Evolutionary conservation across 2,113 vertebrate genomes (phyloP).

Genomic region (Gambusia affinis): DNA sequence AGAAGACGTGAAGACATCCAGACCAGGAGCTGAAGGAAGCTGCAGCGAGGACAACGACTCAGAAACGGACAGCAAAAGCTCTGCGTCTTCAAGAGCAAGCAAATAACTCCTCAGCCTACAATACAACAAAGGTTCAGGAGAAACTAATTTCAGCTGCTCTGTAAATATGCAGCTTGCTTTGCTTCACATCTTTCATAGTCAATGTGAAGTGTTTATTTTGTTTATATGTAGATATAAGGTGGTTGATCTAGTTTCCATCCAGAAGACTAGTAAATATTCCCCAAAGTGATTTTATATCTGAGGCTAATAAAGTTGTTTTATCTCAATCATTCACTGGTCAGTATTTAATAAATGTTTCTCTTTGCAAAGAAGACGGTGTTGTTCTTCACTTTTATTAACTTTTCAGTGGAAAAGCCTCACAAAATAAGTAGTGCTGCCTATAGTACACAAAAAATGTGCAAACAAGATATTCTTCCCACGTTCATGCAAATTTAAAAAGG

Average conservation of each 20-base stretch:
- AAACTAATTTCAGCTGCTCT: neutral
- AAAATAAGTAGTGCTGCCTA: constrained; percentile 32
- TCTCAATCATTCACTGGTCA: constrained; percentile 30
- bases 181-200: no score
- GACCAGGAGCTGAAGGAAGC: constrained; percentile 39
- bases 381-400: constrained; percentile 38
- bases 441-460: constrained; percentile 29
- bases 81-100: constrained; percentile 56
- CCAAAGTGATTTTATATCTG: constrained; percentile 1
- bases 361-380: constrained; percentile 16
- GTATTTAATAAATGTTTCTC: constrained; percentile 68
- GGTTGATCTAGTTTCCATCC: constrained; percentile 24
- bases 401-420: constrained; percentile 31
- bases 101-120: constrained; percentile 29
- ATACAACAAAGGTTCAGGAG: neutral
- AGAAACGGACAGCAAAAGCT: constrained; percentile 74
- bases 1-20: constrained; percentile 11
- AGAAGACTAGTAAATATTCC: constrained; percentile 60
- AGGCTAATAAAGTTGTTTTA: constrained; percentile 23
- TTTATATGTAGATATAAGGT: constrained; percentile 22
- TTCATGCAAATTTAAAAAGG: neutral
- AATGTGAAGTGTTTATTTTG: neutral
- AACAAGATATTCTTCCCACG: neutral
- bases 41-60: constrained; percentile 73
- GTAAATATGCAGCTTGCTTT: neutral